Conservation (phyloP, 1,140 invertebrate genomes). For the Thaumetopoea pityocampa region DNA sequence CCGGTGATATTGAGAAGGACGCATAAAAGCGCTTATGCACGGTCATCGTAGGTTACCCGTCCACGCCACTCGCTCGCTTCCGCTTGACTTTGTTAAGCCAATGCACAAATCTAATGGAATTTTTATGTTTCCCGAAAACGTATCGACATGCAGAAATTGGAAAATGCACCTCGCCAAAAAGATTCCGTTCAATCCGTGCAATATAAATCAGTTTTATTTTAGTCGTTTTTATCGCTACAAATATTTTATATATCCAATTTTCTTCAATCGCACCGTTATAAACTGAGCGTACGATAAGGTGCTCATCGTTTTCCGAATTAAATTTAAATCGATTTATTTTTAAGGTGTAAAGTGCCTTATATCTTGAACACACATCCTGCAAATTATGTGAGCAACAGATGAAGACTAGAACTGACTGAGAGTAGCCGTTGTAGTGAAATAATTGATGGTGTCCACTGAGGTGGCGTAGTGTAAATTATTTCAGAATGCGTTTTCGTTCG, state of each 20-base stretch:
- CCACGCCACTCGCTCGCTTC: slow-evolving; percentile 5
- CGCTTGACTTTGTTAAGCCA: slow-evolving; percentile 25
- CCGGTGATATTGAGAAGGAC: slow-evolving; percentile 19
- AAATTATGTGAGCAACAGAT: no score
- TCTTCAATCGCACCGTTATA: no score
- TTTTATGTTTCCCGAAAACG: slow-evolving; percentile 46
- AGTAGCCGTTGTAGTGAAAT: no score
- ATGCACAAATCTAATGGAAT: slow-evolving; percentile 52
- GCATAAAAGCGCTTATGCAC: slow-evolving; percentile 38
- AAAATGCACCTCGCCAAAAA: slow-evolving; percentile 43
- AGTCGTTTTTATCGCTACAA: slow-evolving; percentile 15
- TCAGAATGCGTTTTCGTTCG: no score
- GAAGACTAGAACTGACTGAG: no score
- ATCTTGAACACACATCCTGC: no score
- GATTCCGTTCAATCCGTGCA: slow-evolving; percentile 22
- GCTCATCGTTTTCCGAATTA: no score
- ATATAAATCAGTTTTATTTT: slow-evolving; percentile 28
- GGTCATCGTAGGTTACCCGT: slow-evolving; percentile 27
- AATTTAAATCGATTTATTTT: no score
- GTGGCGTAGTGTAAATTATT: no score
- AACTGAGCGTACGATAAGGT: no score
- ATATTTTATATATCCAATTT: slow-evolving; percentile 1
- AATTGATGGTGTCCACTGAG: no score
- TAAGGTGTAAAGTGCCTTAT: no score
- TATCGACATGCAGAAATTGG: slow-evolving; percentile 38